These are phyloP conservation scores for Ataeniobius toweri DNA, from an alignment of 2,797 vertebrate genomes.

Conservation along the genomic window DNA sequence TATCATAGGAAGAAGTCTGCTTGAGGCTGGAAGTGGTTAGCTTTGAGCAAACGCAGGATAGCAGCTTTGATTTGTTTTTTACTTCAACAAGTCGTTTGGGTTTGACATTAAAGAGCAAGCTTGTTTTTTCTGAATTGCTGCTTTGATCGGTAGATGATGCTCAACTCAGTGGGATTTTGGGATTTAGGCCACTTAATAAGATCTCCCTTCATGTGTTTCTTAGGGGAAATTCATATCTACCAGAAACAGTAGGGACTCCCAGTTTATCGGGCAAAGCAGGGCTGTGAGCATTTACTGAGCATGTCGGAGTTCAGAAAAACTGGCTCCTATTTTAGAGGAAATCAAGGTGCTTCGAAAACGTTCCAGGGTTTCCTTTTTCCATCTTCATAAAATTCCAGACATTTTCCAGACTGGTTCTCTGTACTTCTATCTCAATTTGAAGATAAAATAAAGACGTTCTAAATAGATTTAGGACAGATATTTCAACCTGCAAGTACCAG, in stretches of 20 bases:
- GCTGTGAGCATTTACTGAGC: slow-evolving; percentile 53
- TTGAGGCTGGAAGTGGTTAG: slow-evolving; percentile 38
- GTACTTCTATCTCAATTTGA: neutral
- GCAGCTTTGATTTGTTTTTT: slow-evolving; percentile 27
- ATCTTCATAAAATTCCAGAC: neutral
- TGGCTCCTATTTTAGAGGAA: slow-evolving; percentile 57
- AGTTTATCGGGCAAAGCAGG: slow-evolving; percentile 58
- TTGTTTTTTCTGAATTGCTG: slow-evolving; percentile 37
- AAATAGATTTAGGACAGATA: neutral
- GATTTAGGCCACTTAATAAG: slow-evolving; percentile 57
- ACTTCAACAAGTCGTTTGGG: slow-evolving; percentile 31
- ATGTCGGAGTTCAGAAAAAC: slow-evolving; percentile 50
- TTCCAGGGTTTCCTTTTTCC: neutral
- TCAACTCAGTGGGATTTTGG: slow-evolving; percentile 40
- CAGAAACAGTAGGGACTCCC: slow-evolving; percentile 39
- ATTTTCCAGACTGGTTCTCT: neutral
- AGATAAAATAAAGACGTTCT: neutral
- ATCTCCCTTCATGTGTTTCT: slow-evolving; percentile 57
- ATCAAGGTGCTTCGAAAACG: slow-evolving; percentile 36
- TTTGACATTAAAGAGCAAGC: slow-evolving; percentile 53
- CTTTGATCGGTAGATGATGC: slow-evolving; percentile 60
- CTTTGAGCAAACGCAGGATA: slow-evolving; percentile 53
- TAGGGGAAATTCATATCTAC: slow-evolving; percentile 59
- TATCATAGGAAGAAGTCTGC: slow-evolving; percentile 44
- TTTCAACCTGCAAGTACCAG: neutral